Conservation (phyloP, 1,140 invertebrate genomes). For the Drosophila jambulina region DNA sequence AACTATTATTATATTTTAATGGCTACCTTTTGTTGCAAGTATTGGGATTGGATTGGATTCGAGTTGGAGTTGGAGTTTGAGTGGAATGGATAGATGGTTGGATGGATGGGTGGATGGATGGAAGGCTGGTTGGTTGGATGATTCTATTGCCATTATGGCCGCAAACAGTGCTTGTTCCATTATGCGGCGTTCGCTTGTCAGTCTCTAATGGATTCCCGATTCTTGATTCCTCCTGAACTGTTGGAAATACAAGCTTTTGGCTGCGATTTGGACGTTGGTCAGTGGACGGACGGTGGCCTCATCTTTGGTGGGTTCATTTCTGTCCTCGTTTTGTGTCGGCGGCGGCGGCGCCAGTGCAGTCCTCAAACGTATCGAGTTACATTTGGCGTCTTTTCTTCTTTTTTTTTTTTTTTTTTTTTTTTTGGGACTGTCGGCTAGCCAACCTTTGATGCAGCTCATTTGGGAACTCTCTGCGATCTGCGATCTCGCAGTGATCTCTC, state of each 20-base stretch:
- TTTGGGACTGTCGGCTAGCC: constrained; percentile 25
- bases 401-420: not conserved
- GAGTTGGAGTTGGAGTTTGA: constrained; percentile 29
- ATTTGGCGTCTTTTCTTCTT: constrained; percentile 45
- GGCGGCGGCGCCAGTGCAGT: constrained; percentile 59
- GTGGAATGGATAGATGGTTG: constrained; percentile 9
- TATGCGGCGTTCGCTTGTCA: constrained; percentile 70
- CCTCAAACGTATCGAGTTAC: constrained; percentile 72
- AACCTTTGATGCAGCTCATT: constrained; percentile 64
- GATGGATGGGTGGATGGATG: constrained; percentile 26
- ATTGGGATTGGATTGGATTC: constrained; percentile 54
- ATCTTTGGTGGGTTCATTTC: constrained; percentile 23
- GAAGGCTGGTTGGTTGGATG: constrained; percentile 35
- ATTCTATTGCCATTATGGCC: constrained; percentile 75
- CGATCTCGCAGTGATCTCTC: constrained; percentile 8
- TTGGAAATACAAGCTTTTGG: constrained; percentile 61
- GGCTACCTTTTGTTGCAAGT: constrained; percentile 65
- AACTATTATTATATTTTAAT: constrained; percentile 83
- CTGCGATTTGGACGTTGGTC: constrained; percentile 20
- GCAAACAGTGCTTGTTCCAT: constrained; percentile 72
- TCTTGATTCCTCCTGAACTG: constrained; percentile 2
- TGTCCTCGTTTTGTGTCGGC: constrained; percentile 13
- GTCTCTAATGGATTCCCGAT: constrained; percentile 70
- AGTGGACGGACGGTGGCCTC: constrained; percentile 17
- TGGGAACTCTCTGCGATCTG: constrained; percentile 13